Evolutionary conservation across 2,888 invertebrate species (phyloP).

Genomic region (Hirtodrosophila histrioides): DNA sequence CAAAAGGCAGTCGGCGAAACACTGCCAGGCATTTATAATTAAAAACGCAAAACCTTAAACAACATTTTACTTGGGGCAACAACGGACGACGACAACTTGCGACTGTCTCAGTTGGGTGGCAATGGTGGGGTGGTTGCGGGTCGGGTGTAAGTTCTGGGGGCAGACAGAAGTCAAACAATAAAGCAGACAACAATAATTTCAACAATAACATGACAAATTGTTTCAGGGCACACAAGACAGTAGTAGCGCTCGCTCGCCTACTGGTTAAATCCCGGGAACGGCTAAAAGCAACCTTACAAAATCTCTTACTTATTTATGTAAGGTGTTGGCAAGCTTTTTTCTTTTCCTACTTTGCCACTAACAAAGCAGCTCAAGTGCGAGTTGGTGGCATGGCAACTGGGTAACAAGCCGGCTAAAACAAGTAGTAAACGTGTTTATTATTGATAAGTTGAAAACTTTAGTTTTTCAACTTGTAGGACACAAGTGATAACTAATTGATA

Average conservation of each 20-base stretch:
- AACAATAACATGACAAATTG: conserved; percentile 77
- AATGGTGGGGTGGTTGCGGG: not conserved
- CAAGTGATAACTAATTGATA: no score
- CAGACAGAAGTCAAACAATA: conserved; percentile 79
- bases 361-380: conserved; percentile 25
- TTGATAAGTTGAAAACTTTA: conserved; percentile 30
- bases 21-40: conserved; percentile 75
- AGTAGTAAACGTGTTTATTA: conserved; percentile 10
- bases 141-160: conserved; percentile 8
- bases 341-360: conserved; percentile 38
- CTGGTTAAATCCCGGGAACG: conserved; percentile 13
- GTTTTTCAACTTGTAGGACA: not conserved
- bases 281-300: conserved; percentile 34
- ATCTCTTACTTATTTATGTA: conserved; percentile 51
- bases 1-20: conserved; percentile 31
- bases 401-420: not conserved
- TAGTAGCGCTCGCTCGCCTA: conserved; percentile 21
- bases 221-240: conserved; percentile 61
- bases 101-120: conserved; percentile 11
- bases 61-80: conserved; percentile 61
- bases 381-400: not conserved
- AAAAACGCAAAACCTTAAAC: conserved; percentile 74
- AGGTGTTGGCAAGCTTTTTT: conserved; percentile 45
- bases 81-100: conserved; percentile 27
- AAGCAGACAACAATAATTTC: conserved; percentile 78